Evolutionary conservation across 2,888 invertebrate genomes (phyloP).

Genomic region (Ophonus ardosiacus): DNA sequence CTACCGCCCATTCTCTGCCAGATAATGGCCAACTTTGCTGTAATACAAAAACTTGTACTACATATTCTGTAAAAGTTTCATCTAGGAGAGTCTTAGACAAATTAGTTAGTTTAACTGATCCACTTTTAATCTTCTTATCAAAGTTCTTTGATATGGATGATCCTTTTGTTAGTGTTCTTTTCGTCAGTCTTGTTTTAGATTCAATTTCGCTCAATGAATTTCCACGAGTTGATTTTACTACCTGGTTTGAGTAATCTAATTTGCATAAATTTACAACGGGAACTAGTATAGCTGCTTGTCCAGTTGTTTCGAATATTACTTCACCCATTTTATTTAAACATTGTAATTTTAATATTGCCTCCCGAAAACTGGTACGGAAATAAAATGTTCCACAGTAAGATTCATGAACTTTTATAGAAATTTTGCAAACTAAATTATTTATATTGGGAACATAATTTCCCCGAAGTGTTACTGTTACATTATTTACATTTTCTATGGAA

Average conservation of each 20-base stretch:
- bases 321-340: constrained; percentile 65
- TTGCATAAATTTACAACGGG: constrained; percentile 64
- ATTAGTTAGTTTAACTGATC: too few species aligned
- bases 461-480: not conserved
- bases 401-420: constrained; percentile 65
- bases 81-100: not conserved
- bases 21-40: constrained; percentile 75
- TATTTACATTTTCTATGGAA: not conserved
- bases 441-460: constrained; percentile 67
- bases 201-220: not conserved
- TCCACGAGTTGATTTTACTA: not conserved
- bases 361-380: constrained; percentile 65
- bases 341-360: constrained; percentile 66
- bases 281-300: constrained; percentile 65
- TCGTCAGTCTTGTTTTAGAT: not conserved
- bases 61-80: constrained; percentile 46
- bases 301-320: constrained; percentile 65
- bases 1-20: constrained; percentile 72
- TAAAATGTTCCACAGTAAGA: constrained; percentile 66
- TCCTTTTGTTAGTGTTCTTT: not conserved
- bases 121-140: not conserved
- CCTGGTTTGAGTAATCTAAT: constrained; percentile 5
- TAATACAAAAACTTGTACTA: constrained; percentile 71
- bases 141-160: not conserved
- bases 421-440: constrained; percentile 66